Conservation (phyloP, 1,140 invertebrate genomes). For the Pseudomyrmex concolor region DNA sequence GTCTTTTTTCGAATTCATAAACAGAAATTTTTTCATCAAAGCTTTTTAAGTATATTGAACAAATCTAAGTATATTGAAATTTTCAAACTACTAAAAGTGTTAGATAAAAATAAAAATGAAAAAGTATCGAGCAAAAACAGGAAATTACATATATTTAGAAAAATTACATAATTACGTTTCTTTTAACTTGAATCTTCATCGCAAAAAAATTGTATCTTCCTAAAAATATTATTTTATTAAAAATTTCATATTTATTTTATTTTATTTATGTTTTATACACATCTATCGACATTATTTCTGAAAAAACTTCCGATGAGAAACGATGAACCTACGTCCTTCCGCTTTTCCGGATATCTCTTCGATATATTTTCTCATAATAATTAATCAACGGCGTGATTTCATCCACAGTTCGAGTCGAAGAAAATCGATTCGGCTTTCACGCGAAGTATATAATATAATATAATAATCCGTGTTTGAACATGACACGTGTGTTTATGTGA, state of each 20-base stretch:
- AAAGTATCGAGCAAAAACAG: no score
- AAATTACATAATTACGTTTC: no score
- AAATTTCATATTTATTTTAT: not conserved
- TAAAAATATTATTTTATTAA: not conserved
- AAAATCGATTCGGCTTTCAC: slow-evolving; percentile 12
- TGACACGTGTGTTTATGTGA: slow-evolving; percentile 1
- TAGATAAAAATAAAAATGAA: no score
- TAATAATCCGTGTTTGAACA: not conserved
- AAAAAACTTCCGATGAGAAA: no score
- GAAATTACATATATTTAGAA: not conserved
- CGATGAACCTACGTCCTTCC: not conserved
- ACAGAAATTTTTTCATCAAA: no score
- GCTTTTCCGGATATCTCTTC: slow-evolving; percentile 11
- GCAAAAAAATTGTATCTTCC: no score
- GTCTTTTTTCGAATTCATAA: no score
- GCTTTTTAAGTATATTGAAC: no score
- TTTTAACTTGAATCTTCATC: no score
- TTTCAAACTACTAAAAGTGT: no score
- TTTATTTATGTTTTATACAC: not conserved
- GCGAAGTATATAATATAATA: slow-evolving; percentile 25
- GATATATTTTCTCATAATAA: slow-evolving; percentile 24
- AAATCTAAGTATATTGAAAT: no score
- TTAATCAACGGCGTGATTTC: slow-evolving; percentile 26
- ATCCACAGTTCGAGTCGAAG: not conserved
- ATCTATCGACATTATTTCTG: no score